Percentiles rank a stretch among this genome's conserved stretches.
Conservation (phyloP, 2,888 invertebrate species). For the Dioctria linearis region DNA sequence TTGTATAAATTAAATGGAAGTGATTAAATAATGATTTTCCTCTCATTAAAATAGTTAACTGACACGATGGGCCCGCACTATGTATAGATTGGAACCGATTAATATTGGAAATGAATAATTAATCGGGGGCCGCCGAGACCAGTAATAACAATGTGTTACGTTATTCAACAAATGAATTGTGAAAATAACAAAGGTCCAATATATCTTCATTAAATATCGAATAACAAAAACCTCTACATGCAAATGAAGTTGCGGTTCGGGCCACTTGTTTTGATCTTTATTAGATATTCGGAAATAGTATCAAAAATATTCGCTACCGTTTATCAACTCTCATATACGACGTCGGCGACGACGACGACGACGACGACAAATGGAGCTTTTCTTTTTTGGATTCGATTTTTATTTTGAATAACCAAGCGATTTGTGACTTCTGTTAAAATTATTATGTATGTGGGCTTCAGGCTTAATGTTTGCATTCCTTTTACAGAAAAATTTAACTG, state of each 20-base stretch:
- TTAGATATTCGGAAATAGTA: neutral
- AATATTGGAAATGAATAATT: slow-evolving; percentile 10
- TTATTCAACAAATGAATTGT: neutral
- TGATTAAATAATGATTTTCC: neutral
- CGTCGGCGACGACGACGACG: too few relatives aligned
- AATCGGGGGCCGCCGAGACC: neutral
- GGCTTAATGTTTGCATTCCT: neutral
- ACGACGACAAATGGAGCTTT: too few relatives aligned
- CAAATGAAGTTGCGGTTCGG: neutral
- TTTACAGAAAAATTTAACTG: neutral
- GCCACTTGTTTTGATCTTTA: neutral
- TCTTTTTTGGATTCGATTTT: too few relatives aligned
- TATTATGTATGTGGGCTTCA: neutral
- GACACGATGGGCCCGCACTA: neutral
- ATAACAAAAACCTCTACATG: neutral
- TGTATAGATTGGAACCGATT: neutral
- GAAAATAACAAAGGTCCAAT: neutral
- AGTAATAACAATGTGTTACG: neutral
- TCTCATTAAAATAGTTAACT: neutral
- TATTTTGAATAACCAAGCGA: too few relatives aligned
- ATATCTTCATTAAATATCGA: neutral
- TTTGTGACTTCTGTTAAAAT: neutral
- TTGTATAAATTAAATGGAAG: neutral
- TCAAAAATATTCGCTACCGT: slow-evolving; percentile 10
- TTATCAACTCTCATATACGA: neutral